phyloP scores from a whole-genome alignment of 2,888 invertebrate species.

The Hirtodrosophila confusa region DNA sequence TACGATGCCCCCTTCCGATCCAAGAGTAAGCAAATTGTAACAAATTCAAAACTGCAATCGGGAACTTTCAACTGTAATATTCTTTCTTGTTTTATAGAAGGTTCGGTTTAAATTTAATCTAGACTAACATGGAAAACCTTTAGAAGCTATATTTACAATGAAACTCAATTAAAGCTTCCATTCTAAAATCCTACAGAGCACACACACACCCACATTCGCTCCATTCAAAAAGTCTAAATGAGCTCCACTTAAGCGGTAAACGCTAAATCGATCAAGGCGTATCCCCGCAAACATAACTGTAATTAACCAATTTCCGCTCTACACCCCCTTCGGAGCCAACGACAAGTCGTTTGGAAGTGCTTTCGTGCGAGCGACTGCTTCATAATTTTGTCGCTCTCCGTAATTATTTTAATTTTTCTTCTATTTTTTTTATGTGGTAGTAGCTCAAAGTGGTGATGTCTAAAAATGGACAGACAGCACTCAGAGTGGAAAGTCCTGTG shows the following conservation, averaged over 20 bases:
- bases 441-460: slow-evolving; percentile 35
- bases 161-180: not conserved
- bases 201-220: slow-evolving; percentile 4
- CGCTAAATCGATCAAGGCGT: slow-evolving; percentile 74
- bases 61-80: too few relatives aligned
- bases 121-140: too few relatives aligned
- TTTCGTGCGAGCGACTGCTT: slow-evolving; percentile 55
- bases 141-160: too few relatives aligned
- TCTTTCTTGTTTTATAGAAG: too few relatives aligned
- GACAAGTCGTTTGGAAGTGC: slow-evolving; percentile 52
- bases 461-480: slow-evolving; percentile 41
- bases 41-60: too few relatives aligned
- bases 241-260: slow-evolving; percentile 71
- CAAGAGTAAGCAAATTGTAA: too few relatives aligned
- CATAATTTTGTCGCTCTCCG: slow-evolving; percentile 59
- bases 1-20: too few relatives aligned
- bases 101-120: too few relatives aligned
- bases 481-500: slow-evolving; percentile 22
- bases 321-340: slow-evolving; percentile 14
- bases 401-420: slow-evolving; percentile 68
- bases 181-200: slow-evolving; percentile 2
- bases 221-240: slow-evolving; percentile 47
- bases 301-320: slow-evolving; percentile 66
- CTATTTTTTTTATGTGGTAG: slow-evolving; percentile 21
- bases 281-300: slow-evolving; percentile 66